These are phyloP conservation scores for Lordiphosa clarofinis DNA, from an alignment of 1,140 invertebrate genomes.

Conservation along the genomic window DNA sequence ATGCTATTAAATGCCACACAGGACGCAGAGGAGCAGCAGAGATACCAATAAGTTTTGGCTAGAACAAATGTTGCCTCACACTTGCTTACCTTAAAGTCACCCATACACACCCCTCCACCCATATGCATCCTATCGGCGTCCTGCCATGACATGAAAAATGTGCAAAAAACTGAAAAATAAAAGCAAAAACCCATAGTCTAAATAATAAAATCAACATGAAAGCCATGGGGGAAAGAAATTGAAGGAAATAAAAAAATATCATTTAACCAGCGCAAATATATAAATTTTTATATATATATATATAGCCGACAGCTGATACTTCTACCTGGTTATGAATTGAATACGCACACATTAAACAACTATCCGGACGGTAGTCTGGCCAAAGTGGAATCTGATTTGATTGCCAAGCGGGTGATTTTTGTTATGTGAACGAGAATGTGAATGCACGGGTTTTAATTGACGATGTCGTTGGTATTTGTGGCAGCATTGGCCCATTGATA, in stretches of 20 bases:
- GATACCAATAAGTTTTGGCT: slow-evolving; percentile 6
- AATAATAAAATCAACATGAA: slow-evolving; percentile 76
- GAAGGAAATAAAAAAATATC: slow-evolving; percentile 42
- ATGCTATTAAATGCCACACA: slow-evolving; percentile 75
- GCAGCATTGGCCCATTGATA: slow-evolving; percentile 41
- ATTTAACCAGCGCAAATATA: slow-evolving; percentile 54
- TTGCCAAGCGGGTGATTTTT: slow-evolving; percentile 53
- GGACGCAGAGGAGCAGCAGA: slow-evolving; percentile 15
- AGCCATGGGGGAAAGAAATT: slow-evolving; percentile 4
- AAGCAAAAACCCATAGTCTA: slow-evolving; percentile 30
- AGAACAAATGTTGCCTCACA: background rate
- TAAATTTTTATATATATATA: background rate
- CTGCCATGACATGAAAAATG: slow-evolving; percentile 69
- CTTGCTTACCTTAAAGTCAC: no score
- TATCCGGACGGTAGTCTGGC: slow-evolving; percentile 14
- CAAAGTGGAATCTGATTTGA: slow-evolving; percentile 70
- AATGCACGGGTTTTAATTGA: slow-evolving; percentile 54
- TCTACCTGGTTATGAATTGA: slow-evolving; percentile 68
- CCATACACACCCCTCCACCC: no score
- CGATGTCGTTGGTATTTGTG: slow-evolving; percentile 43
- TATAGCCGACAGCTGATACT: slow-evolving; percentile 27
- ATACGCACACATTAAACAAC: slow-evolving; percentile 65
- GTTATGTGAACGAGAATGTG: slow-evolving; percentile 22
- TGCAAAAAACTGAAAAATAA: slow-evolving; percentile 34
- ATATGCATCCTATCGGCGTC: slow-evolving; percentile 14